Evolutionary conservation across 1,140 invertebrate genomes (phyloP), one percentile per base, ranked within the genome.

Genomic region (Drosophila obscura): DNA sequence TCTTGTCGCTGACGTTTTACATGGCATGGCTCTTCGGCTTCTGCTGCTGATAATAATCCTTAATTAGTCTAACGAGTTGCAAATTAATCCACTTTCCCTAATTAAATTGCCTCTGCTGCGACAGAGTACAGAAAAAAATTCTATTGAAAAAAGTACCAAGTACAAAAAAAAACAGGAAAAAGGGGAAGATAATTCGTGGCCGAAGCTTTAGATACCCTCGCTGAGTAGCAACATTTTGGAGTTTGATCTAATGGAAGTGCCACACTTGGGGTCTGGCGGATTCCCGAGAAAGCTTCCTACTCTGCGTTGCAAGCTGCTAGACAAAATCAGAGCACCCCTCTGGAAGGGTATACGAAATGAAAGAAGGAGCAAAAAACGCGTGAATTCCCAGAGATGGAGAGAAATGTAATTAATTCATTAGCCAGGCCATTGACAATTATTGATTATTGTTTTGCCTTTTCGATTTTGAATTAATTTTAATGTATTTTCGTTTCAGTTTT

Each of bases 41-140:
- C 67, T 57, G 50, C 69, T 84, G 66, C 56, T 71, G 81, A 65
- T 73, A 80, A 83, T 89, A 91, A 91, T 91, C 89, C 90, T 91
- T 90, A 91, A 91, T 91, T 91, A 90, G 79, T 83, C 67, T 91
- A 91, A 91, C 84, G 85, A 91, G 84, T 90, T 88, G 90, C 84
- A 90, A 91, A 90, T 91, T 91, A 91, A 91, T 91, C 89, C 89
- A 91, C 89, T 91, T 91, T 91, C 71, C 73, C 84, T 91, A 91
- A 91, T 91, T 91, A 91, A 91, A 91, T 90, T 90, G 79, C 66
- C 67, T 48, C 62, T 64, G 73, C 67, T 64, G 51, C 57, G 61
- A 56, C 55, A 71, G 61, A 49, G 45, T 57, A 59, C 43, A 56
- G 19, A 19, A 57, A 75, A 57, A 67, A 63, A 44, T 43, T 44